Evolutionary conservation across 2,888 invertebrate species (phyloP).

Genomic region (Erebia epiphron): DNA sequence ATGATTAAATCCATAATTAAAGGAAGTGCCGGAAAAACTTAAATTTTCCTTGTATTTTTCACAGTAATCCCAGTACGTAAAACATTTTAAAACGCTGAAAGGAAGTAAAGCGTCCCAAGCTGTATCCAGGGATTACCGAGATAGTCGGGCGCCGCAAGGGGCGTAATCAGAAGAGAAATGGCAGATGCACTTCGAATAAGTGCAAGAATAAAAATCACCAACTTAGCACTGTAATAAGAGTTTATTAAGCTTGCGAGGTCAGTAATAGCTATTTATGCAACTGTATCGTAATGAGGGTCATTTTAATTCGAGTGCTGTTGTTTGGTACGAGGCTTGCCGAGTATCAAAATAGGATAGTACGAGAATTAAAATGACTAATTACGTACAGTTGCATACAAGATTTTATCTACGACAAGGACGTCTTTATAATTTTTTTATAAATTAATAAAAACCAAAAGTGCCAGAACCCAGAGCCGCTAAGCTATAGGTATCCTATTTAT

Average conservation of each 20-base stretch:
- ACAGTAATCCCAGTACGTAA: constrained; percentile 14
- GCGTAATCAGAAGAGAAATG: constrained; percentile 19
- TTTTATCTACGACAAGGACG: no score
- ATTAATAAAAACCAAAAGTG: no score
- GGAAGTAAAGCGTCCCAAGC: constrained; percentile 11
- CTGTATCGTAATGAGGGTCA: no score
- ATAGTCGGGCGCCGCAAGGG: constrained; percentile 5
- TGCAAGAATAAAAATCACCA: constrained; percentile 12
- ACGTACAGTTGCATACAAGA: no score
- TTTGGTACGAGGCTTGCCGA: no score
- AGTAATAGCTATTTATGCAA: no score
- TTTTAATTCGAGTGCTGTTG: no score
- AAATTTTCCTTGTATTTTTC: constrained; percentile 4
- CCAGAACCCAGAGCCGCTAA: no score
- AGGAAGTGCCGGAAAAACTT: neutral
- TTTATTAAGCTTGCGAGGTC: neutral
- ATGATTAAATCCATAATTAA: neutral
- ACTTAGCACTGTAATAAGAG: constrained; percentile 12
- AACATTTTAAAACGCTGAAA: constrained; percentile 17
- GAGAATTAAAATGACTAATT: no score
- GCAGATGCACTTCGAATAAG: constrained; percentile 8
- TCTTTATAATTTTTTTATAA: no score
- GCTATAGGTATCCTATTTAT: no score
- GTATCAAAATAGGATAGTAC: no score
- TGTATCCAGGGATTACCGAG: constrained; percentile 14